Percentiles rank a stretch among this genome's conserved stretches.
Evolutionary conservation across 2,888 invertebrate species (phyloP).

Genomic region (Nematopogon swammerdamellus): DNA sequence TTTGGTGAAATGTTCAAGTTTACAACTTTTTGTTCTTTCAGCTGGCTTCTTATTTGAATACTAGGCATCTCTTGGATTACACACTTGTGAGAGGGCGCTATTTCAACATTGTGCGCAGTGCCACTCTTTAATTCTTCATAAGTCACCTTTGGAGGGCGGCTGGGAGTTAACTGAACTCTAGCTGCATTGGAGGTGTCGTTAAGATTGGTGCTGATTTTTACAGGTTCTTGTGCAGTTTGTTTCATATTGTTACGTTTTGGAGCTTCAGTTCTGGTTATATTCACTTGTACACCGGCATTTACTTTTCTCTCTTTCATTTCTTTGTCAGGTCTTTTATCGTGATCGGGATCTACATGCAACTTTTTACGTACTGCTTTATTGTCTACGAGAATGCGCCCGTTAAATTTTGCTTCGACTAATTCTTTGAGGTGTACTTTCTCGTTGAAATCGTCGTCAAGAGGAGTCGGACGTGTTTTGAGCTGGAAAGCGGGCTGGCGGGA

Average conservation of each 20-base stretch:
- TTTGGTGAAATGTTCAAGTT: constrained; percentile 46
- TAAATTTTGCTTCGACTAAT: constrained; percentile 48
- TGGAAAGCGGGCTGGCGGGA: constrained; percentile 32
- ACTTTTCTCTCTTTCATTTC: constrained; percentile 11
- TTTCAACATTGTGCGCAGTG: neutral
- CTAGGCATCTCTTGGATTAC: constrained; percentile 44
- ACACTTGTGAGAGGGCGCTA: neutral
- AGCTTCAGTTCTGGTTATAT: constrained; percentile 16
- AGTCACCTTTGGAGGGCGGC: neutral
- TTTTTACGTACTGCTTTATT: neutral
- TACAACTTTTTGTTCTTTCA: constrained; percentile 47
- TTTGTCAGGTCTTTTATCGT: constrained; percentile 13
- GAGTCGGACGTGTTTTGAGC: constrained; percentile 29
- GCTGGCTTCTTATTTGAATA: constrained; percentile 47
- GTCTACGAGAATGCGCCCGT: constrained; percentile 29
- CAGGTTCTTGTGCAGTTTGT: no score
- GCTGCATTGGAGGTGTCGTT: neutral
- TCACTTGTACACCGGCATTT: constrained; percentile 21
- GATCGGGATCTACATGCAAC: constrained; percentile 18
- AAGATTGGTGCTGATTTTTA: neutral
- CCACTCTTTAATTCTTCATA: neutral
- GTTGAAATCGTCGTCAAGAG: constrained; percentile 46
- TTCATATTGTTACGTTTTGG: neutral
- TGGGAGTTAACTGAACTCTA: neutral
- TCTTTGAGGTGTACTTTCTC: constrained; percentile 46